These are phyloP conservation scores for Gymnoscopelus braueri DNA, from an alignment of 2,797 vertebrate genomes.

Conservation along the genomic window DNA sequence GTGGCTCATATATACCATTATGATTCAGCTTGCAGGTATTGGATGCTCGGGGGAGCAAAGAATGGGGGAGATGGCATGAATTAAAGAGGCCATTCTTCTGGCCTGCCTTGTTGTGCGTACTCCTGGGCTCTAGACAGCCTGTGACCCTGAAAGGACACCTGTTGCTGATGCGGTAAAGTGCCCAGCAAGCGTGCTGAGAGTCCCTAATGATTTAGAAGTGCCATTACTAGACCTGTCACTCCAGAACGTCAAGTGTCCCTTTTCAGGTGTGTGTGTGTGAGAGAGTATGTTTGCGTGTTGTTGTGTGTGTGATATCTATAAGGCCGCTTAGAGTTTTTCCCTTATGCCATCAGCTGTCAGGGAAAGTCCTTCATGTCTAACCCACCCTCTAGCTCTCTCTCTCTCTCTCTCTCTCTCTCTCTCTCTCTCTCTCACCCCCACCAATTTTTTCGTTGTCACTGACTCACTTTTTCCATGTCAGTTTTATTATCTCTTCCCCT, in stretches of 20 bases:
- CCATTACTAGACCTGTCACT: neutral
- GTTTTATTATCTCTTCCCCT: constrained; percentile 35
- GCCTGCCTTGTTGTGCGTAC: no score
- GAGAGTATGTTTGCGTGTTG: constrained; percentile 1
- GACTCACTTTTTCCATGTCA: constrained; percentile 3
- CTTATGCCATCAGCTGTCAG: neutral
- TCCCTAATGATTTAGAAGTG: neutral
- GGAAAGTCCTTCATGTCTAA: neutral
- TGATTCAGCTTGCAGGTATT: no score
- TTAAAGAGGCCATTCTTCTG: no score
- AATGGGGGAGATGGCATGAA: no score
- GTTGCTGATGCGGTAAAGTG: neutral
- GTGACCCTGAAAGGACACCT: neutral
- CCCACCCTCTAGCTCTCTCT: constrained; percentile 10
- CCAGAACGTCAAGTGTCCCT: neutral
- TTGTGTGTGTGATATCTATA: constrained; percentile 1
- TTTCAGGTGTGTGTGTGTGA: neutral
- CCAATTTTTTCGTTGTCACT: neutral
- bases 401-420: constrained; percentile 1
- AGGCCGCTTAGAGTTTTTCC: constrained; percentile 13
- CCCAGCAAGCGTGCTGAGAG: neutral
- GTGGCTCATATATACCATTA: no score
- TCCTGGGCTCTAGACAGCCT: no score
- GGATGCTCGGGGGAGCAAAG: no score
- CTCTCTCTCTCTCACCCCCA: neutral